Evolutionary conservation across 2,888 invertebrate species (phyloP).

Genomic region (Acanthosoma haemorrhoidale): DNA sequence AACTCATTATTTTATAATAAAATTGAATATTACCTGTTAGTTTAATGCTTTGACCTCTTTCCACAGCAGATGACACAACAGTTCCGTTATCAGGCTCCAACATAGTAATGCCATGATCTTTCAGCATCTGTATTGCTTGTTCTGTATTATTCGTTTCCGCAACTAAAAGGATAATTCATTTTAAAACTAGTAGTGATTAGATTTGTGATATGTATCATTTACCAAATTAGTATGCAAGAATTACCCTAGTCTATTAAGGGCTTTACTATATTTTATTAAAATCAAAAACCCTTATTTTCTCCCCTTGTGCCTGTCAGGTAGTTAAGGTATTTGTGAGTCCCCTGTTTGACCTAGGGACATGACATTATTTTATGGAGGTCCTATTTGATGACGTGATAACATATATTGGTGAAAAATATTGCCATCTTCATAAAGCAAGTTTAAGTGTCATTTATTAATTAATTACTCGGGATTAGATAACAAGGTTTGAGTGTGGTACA

Average conservation of each 20-base stretch:
- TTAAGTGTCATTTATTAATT: no score
- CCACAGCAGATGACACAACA: constrained; percentile 71
- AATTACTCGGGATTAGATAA: no score
- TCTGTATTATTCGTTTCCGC: background rate
- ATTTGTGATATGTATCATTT: background rate
- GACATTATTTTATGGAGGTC: no score
- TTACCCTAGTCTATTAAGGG: background rate
- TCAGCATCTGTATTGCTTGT: constrained; percentile 59
- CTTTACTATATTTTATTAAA: background rate
- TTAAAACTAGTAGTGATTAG: background rate
- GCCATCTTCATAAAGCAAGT: no score
- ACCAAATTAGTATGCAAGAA: background rate
- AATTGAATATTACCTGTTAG: constrained; percentile 66
- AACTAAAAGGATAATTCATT: background rate
- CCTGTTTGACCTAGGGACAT: no score
- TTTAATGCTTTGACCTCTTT: constrained; percentile 78
- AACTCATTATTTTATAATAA: no score
- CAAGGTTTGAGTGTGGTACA: no score
- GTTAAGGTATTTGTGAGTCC: no score
- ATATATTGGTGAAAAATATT: no score
- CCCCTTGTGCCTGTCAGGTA: no score
- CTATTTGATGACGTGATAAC: no score
- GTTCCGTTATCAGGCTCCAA: constrained; percentile 70
- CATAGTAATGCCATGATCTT: constrained; percentile 82
- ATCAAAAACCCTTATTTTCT: background rate